Evolutionary conservation across 1,140 invertebrate genomes (phyloP).

Genomic region (Melitaea cinxia): DNA sequence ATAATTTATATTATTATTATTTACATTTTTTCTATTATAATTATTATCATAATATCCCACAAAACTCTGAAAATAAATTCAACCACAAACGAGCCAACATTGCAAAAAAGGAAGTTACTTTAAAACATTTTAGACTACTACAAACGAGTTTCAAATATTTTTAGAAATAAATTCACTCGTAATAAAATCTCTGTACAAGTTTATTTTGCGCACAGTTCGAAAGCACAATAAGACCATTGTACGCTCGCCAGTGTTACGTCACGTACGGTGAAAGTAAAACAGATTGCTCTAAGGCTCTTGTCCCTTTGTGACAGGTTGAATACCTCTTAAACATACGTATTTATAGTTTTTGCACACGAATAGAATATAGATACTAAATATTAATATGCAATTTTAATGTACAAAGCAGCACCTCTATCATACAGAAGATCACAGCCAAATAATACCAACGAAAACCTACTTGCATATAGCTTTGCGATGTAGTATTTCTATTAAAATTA

Average conservation of each 20-base stretch:
- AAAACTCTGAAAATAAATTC: neutral
- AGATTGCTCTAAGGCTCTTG: conserved; percentile 1
- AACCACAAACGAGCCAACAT: neutral
- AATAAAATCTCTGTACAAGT: neutral
- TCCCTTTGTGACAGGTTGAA: neutral
- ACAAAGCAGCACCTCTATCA: too few species aligned
- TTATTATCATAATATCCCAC: too few species aligned
- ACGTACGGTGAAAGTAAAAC: conserved; percentile 1
- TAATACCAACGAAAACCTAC: too few species aligned
- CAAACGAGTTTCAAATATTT: neutral
- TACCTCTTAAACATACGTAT: neutral
- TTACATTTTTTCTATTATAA: too few species aligned
- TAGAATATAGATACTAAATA: too few species aligned
- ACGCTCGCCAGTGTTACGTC: neutral
- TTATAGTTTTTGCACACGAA: neutral
- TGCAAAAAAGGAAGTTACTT: neutral
- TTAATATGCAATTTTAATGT: too few species aligned
- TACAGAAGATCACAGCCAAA: too few species aligned
- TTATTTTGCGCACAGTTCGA: neutral
- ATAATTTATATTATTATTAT: too few species aligned
- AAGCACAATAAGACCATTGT: conserved; percentile 8
- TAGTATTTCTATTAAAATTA: too few species aligned
- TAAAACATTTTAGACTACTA: neutral
- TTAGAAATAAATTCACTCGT: conserved; percentile 1
- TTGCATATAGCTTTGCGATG: too few species aligned